Percentiles rank a stretch among this genome's conserved stretches.
These are phyloP conservation scores for Pelvicachromis taeniatus DNA, from an alignment of 2,113 vertebrate genomes.

Conservation along the genomic window DNA sequence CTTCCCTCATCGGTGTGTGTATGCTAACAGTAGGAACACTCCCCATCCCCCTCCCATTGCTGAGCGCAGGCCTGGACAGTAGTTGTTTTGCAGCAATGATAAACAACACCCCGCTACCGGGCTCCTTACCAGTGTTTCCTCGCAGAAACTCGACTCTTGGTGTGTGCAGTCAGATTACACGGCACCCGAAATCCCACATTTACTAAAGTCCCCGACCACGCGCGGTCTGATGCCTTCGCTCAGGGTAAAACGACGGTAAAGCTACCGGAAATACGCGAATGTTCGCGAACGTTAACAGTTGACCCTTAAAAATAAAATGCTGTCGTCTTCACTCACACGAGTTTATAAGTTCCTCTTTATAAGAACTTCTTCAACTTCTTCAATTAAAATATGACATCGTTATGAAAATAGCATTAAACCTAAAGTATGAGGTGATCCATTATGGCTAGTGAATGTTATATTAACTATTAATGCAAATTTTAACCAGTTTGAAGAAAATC, in stretches of 20 bases:
- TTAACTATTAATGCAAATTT: not conserved
- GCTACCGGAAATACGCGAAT: not conserved
- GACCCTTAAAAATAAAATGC: not conserved
- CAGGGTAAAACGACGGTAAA: not conserved
- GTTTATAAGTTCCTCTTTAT: not conserved
- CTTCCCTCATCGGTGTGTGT: not conserved
- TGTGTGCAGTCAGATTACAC: not conserved
- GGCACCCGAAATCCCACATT: not conserved
- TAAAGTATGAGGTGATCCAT: not conserved
- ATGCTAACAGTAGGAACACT: constrained; percentile 8
- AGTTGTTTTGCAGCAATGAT: not conserved
- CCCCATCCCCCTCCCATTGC: constrained; percentile 27
- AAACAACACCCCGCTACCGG: not conserved
- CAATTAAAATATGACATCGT: not conserved
- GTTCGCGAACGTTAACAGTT: too few relatives aligned
- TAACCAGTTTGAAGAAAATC: not conserved
- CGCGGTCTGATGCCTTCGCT: not conserved
- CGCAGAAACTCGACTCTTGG: not conserved
- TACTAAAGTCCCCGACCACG: not conserved
- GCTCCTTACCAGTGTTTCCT: not conserved
- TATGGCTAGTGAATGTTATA: not conserved
- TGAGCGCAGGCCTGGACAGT: not conserved
- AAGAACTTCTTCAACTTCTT: not conserved
- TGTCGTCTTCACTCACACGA: not conserved
- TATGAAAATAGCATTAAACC: not conserved